These are phyloP conservation scores for Morpho deidamia DNA, from an alignment of 2,888 invertebrate species.

Conservation along the genomic window DNA sequence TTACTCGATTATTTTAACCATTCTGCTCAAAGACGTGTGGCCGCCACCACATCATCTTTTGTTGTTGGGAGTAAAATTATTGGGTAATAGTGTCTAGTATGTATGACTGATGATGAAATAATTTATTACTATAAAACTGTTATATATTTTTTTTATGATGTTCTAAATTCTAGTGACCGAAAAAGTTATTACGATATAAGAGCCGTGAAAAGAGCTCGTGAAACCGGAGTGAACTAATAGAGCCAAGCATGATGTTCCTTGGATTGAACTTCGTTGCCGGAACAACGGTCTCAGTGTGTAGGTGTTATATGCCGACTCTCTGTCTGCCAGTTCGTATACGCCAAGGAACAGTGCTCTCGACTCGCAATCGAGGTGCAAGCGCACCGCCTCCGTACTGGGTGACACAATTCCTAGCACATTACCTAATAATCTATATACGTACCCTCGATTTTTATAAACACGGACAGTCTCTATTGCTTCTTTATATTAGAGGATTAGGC, in stretches of 20 bases:
- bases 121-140: constrained; percentile 8
- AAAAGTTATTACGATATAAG: neutral
- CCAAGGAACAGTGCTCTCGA: constrained; percentile 56
- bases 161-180: too few relatives aligned
- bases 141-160: neutral
- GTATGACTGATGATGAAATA: neutral
- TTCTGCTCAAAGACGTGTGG: constrained; percentile 47
- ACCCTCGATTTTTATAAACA: constrained; percentile 40
- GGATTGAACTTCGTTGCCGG: constrained; percentile 13
- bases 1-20: constrained; percentile 42
- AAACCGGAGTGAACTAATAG: neutral
- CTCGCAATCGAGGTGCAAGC: constrained; percentile 55
- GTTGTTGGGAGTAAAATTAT: constrained; percentile 31
- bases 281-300: constrained; percentile 11
- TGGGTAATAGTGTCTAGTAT: constrained; percentile 9
- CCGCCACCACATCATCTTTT: constrained; percentile 67
- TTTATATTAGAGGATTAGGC: constrained; percentile 61
- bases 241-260: neutral
- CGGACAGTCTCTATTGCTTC: too few relatives aligned
- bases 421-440: constrained; percentile 51
- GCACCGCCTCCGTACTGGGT: constrained; percentile 65
- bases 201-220: neutral
- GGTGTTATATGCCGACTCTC: constrained; percentile 38
- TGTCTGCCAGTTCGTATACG: constrained; percentile 46
- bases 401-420: constrained; percentile 73